These are phyloP conservation scores for Ligdia adustata DNA, from an alignment of 2,888 invertebrate species.

Conservation along the genomic window DNA sequence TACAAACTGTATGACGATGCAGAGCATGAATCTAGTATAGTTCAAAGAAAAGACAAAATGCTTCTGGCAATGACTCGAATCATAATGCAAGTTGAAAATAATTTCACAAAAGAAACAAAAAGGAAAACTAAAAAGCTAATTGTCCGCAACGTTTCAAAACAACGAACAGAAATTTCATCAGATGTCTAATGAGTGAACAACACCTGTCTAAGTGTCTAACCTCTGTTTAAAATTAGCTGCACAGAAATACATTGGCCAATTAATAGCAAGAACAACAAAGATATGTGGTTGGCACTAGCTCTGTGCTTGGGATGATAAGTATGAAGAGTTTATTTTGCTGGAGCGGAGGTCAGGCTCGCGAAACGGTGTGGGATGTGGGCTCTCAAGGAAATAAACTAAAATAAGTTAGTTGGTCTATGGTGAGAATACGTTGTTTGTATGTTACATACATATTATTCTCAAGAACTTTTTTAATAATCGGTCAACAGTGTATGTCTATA, in stretches of 20 bases:
- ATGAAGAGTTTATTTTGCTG: conserved; percentile 10
- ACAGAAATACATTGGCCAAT: conserved; percentile 65
- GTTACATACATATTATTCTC: too few relatives aligned
- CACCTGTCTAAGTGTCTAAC: conserved; percentile 69
- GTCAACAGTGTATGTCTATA: too few relatives aligned
- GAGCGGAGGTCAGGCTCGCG: not conserved
- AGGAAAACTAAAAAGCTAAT: conserved; percentile 17
- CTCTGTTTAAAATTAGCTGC: conserved; percentile 56
- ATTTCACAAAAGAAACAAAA: conserved; percentile 6
- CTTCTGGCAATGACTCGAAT: too few relatives aligned
- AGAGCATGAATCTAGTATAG: too few relatives aligned
- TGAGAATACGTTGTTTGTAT: too few relatives aligned
- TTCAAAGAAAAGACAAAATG: too few relatives aligned
- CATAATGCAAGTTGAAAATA: not conserved
- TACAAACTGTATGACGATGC: too few relatives aligned
- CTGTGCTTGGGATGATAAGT: conserved; percentile 13
- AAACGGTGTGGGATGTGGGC: too few relatives aligned
- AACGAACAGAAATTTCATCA: conserved; percentile 27
- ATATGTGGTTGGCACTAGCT: conserved; percentile 41
- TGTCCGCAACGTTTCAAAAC: conserved; percentile 26
- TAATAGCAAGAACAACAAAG: conserved; percentile 60
- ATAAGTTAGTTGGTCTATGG: too few relatives aligned
- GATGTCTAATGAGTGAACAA: conserved; percentile 26
- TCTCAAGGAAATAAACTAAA: too few relatives aligned
- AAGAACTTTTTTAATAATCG: too few relatives aligned